phyloP scores from a whole-genome alignment of 2,888 invertebrate genomes.

The Nowickia ferox region DNA sequence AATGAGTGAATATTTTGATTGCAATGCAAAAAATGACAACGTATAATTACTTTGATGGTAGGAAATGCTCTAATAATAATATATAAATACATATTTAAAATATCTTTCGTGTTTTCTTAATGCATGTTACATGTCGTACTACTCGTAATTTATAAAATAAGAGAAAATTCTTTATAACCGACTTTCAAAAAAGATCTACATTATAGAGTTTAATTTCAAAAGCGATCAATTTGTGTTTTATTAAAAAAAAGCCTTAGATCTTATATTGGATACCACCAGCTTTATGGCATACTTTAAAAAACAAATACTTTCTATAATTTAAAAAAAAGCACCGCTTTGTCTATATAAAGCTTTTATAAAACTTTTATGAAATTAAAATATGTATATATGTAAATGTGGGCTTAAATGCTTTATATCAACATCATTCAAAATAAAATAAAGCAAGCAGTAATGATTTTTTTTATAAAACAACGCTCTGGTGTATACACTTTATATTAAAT shows the following conservation, averaged over 20 bases:
- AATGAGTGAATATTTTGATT: too few species aligned
- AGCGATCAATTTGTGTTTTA: too few species aligned
- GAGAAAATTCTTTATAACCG: neutral
- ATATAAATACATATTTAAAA: too few species aligned
- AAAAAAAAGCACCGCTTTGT: slow-evolving; percentile 17
- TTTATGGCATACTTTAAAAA: slow-evolving; percentile 13
- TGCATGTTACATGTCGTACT: slow-evolving; percentile 22
- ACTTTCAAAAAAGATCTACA: neutral
- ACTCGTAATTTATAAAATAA: neutral
- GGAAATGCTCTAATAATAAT: too few species aligned
- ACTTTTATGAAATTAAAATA: slow-evolving; percentile 13
- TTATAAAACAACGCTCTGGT: neutral
- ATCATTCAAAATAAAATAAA: neutral
- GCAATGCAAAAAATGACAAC: too few species aligned
- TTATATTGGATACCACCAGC: neutral
- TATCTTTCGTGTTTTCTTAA: too few species aligned
- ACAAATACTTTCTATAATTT: neutral
- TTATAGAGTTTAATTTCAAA: neutral
- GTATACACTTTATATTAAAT: slow-evolving; percentile 40
- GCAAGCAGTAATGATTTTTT: neutral
- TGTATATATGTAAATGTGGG: slow-evolving; percentile 11
- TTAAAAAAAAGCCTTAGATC: too few species aligned
- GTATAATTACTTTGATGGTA: too few species aligned
- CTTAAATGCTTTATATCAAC: slow-evolving; percentile 37
- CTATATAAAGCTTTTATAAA: slow-evolving; percentile 2